Evolutionary conservation across 2,113 vertebrate genomes (phyloP).

Genomic region (Rallus limicola): DNA sequence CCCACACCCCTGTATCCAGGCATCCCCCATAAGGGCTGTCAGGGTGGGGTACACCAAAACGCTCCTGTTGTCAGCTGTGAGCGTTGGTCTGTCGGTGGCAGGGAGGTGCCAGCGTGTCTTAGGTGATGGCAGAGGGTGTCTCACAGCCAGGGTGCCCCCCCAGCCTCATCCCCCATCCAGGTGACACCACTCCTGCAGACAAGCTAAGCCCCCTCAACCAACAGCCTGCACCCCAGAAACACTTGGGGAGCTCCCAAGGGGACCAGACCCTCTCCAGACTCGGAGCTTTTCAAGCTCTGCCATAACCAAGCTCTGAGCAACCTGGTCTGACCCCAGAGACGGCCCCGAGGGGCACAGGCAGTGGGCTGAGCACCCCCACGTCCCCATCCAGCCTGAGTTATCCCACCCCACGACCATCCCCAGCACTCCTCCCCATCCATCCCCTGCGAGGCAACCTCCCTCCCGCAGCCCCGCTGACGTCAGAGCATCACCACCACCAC

Average conservation of each 20-base stretch:
- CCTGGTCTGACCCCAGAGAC: background rate
- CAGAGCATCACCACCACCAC: background rate
- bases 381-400: background rate
- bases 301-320: background rate
- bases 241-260: background rate
- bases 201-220: background rate
- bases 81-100: background rate
- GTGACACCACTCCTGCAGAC: background rate
- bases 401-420: background rate
- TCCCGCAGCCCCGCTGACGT: background rate
- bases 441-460: background rate
- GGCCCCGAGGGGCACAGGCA: fast-evolving
- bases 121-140: background rate
- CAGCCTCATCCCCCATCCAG: background rate
- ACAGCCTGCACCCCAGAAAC: background rate
- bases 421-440: background rate
- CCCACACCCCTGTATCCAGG: background rate
- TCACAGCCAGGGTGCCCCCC: background rate
- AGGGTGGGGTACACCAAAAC: background rate
- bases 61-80: background rate
- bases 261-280: background rate
- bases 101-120: background rate
- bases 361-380: background rate
- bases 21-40: background rate
- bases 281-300: background rate